Conservation (phyloP, 2,797 vertebrate species). For the Rousettus madagascariensis region DNA sequence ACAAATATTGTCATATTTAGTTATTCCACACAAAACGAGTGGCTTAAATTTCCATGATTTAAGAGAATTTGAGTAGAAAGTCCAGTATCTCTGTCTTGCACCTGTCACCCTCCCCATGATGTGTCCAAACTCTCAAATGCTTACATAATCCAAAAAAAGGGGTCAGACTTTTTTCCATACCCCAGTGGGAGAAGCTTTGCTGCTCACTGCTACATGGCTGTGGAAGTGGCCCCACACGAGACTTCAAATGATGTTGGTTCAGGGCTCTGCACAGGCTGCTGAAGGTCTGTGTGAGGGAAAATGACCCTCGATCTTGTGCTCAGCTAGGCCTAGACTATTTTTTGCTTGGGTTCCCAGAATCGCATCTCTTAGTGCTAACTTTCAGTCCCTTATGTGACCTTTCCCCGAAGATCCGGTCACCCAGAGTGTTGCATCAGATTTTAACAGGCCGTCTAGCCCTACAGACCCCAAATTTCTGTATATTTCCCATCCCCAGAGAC, state of each 20-base stretch:
- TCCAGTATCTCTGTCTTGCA: not conserved
- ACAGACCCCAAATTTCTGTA: not conserved
- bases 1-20: not conserved
- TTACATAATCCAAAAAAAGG: not conserved
- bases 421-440: not conserved
- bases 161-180: not conserved
- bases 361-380: not conserved
- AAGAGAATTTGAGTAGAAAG: not conserved
- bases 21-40: not conserved
- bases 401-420: not conserved
- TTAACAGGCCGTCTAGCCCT: not conserved
- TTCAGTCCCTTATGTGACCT: not conserved
- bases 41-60: not conserved
- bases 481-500: not conserved
- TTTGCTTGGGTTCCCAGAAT: not conserved
- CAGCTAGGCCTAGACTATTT: not conserved
- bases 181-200: not conserved
- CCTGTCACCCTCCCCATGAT: not conserved
- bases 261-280: not conserved
- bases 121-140: not conserved
- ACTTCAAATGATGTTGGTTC: not conserved
- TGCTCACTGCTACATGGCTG: not conserved
- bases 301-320: not conserved
- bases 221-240: rapidly evolving
- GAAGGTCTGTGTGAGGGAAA: not conserved